Evolutionary conservation across 2,113 vertebrate species (phyloP), one percentile per base, ranked within the genome.

Genomic region (Larimichthys crocea): DNA sequence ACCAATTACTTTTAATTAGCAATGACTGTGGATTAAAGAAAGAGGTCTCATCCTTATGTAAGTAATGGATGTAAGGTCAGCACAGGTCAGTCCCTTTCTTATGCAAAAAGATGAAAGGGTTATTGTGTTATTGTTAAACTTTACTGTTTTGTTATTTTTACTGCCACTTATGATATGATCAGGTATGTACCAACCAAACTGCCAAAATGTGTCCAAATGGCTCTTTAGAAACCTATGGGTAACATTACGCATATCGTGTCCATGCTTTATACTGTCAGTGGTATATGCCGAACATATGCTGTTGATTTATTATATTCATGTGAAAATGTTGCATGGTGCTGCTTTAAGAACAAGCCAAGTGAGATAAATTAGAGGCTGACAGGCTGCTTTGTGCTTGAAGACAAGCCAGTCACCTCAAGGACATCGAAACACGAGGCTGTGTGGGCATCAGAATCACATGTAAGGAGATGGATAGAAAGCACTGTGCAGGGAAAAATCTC

Each of bases 391-490:
- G 50, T 76, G 56, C 75, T 75, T 79, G 79, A 82, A 84, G 81
- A 69, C 10, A n/a, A 75, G 67, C 67, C 71, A 70, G 66, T 22
- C 74, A 79, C 52, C 70, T 76, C 72, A 82, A 84, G 77, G 70
- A 87, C 86, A 79, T 79, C 17, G 67, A 67, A 75, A 74, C 83
- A 83, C 3, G 17, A 76, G 50, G 55, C 83, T 76, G 77, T 73
- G 83, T 83, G 88, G 79, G 83, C 79, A 64, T 79, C 80, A 75
- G 82, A 50, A 20, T 64, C 70, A 22, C 50, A 53, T 74, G 65
- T 52, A 3, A 56, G 57, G n/a, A 76, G 80, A 72, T 17, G 12
- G 42, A 48, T 17, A 19, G 73, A 50, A n/a, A 63, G 49, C 22
- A 17, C 20, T 46, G 15, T 56, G 56, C 44, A 17, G 63, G 10